Conservation (phyloP, 2,113 vertebrate genomes). For the Lipotes vexillifer region DNA sequence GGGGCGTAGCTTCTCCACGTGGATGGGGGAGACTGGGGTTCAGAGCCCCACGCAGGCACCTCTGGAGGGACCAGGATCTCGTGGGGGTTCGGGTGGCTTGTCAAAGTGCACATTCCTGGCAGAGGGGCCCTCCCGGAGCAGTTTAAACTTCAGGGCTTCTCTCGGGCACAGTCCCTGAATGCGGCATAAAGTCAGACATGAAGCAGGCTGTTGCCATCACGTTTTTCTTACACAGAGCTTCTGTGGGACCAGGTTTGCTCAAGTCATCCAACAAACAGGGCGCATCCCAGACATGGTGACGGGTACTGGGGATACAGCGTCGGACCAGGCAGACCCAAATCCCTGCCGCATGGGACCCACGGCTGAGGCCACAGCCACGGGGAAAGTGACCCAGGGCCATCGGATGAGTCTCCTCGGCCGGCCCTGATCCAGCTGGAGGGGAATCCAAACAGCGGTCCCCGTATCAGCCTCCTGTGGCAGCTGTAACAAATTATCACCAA, state of each 20-base stretch:
- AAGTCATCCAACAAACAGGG: rapidly evolving
- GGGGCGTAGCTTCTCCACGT: rapidly evolving
- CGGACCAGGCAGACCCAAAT: rapidly evolving
- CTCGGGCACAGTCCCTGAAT: rapidly evolving
- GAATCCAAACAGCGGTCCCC: rapidly evolving
- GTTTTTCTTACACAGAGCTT: background rate
- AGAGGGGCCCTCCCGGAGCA: background rate
- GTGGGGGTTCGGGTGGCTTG: rapidly evolving
- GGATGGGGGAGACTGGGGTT: rapidly evolving
- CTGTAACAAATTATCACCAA: rapidly evolving
- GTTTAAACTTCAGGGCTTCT: background rate
- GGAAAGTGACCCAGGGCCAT: rapidly evolving
- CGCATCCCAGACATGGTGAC: rapidly evolving
- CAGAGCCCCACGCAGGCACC: rapidly evolving
- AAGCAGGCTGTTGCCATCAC: background rate
- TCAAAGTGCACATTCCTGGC: too few relatives aligned
- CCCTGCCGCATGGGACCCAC: rapidly evolving
- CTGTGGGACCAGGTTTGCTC: background rate
- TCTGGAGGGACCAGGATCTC: rapidly evolving
- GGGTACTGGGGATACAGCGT: too few relatives aligned
- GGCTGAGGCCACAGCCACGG: rapidly evolving
- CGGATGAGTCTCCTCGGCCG: rapidly evolving
- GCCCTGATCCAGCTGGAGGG: background rate
- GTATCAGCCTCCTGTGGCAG: rapidly evolving
- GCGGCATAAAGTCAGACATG: rapidly evolving